phyloP scores from a whole-genome alignment of 1,140 invertebrate species.

The Drosophila kanapiae region DNA sequence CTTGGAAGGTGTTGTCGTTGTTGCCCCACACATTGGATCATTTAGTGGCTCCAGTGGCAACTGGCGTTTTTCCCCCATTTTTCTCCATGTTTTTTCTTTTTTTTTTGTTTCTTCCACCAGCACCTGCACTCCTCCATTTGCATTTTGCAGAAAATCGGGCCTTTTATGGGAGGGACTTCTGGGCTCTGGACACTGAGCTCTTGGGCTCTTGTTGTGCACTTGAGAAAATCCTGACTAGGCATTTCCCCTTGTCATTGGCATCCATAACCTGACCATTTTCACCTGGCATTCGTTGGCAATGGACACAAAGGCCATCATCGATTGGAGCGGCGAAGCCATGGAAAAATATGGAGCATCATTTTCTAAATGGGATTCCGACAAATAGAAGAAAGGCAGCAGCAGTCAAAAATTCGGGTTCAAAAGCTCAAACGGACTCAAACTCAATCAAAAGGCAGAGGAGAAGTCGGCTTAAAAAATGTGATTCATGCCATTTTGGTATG shows the following conservation, averaged over 20 bases:
- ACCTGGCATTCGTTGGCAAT: slow-evolving; percentile 7
- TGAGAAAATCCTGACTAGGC: slow-evolving; percentile 27
- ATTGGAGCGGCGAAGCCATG: background rate
- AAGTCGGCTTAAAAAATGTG: background rate
- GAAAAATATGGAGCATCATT: slow-evolving; percentile 15
- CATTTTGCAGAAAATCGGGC: slow-evolving; percentile 6
- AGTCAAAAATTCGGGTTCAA: background rate
- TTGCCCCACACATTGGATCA: slow-evolving; percentile 65
- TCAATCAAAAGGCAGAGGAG: background rate
- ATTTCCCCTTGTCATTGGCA: no score
- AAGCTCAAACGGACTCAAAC: background rate
- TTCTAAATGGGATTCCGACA: slow-evolving; percentile 9
- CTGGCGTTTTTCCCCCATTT: slow-evolving; percentile 1
- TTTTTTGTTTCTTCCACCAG: background rate
- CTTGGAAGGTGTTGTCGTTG: slow-evolving; percentile 46
- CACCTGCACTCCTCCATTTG: slow-evolving; percentile 8
- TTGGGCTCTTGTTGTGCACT: background rate
- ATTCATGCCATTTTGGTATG: background rate
- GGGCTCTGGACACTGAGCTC: no score
- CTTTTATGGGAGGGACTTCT: background rate
- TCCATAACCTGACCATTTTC: slow-evolving; percentile 32
- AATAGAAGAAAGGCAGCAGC: background rate
- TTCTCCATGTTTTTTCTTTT: background rate
- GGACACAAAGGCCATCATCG: slow-evolving; percentile 11
- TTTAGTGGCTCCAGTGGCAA: slow-evolving; percentile 53